Conservation (phyloP, 2,888 invertebrate genomes). For the Monoplex corrugatus region DNA sequence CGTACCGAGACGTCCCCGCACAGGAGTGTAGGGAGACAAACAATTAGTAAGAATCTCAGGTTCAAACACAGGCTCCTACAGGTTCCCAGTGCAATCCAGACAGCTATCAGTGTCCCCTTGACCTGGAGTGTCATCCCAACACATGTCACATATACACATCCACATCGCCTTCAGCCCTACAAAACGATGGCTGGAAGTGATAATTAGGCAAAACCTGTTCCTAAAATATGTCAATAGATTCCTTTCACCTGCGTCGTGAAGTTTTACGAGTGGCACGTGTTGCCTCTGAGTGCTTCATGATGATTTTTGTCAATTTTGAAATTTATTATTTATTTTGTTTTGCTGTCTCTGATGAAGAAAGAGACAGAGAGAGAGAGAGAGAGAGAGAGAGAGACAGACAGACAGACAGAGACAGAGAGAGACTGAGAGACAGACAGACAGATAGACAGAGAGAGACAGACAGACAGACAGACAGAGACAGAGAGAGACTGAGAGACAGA, state of each 20-base stretch:
- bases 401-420: too few relatives aligned
- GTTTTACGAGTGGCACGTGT: too few relatives aligned
- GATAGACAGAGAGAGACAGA: background rate
- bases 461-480: background rate
- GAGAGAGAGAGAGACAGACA: background rate
- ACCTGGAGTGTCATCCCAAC: too few relatives aligned
- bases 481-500: background rate
- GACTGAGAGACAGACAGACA: background rate
- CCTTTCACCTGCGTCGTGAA: too few relatives aligned
- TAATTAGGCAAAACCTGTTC: background rate
- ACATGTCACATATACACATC: too few relatives aligned
- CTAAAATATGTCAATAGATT: background rate
- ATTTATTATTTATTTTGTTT: background rate
- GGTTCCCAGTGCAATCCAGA: too few relatives aligned
- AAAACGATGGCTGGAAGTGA: background rate
- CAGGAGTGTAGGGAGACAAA: too few relatives aligned
- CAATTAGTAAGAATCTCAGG: too few relatives aligned
- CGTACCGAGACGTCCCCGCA: too few relatives aligned
- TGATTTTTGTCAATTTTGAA: background rate
- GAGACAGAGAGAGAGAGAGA: background rate
- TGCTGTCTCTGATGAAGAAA: background rate
- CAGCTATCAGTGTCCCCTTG: too few relatives aligned
- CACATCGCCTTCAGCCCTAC: too few relatives aligned
- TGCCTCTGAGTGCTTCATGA: background rate
- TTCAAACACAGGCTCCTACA: too few relatives aligned